phyloP scores from a whole-genome alignment of 2,113 vertebrate species.

The Psittacula cyanocephala region DNA sequence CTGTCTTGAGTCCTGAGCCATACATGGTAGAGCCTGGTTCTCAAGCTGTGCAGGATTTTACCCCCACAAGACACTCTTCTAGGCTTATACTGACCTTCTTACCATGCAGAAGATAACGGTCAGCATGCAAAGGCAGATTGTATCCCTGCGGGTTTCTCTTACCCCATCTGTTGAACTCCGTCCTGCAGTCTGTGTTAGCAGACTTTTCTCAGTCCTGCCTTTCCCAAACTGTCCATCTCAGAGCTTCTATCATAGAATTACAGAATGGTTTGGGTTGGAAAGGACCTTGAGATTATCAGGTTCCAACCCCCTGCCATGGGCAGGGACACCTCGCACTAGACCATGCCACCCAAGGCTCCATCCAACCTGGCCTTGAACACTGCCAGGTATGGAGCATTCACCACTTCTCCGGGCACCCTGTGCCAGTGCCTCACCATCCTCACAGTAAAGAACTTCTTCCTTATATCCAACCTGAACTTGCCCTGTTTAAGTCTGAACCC shows the following conservation, averaged over 20 bases:
- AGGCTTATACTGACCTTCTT: not conserved
- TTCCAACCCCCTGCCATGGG: too few species aligned
- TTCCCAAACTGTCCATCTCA: not conserved
- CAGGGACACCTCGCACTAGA: too few species aligned
- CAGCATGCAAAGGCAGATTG: not conserved
- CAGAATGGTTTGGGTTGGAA: too few species aligned
- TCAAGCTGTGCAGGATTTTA: not conserved
- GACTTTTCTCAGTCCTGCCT: not conserved
- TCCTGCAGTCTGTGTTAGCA: not conserved
- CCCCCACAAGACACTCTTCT: rapidly evolving
- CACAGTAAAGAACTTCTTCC: too few species aligned
- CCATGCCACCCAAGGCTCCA: too few species aligned
- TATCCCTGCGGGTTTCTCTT: rapidly evolving
- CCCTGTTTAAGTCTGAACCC: too few species aligned
- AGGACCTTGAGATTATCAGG: too few species aligned
- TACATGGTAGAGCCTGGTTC: not conserved
- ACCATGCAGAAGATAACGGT: not conserved
- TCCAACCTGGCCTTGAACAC: too few species aligned
- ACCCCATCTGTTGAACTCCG: not conserved
- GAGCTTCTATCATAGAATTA: not conserved
- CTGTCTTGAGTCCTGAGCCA: not conserved
- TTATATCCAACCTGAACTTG: too few species aligned
- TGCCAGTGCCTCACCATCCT: too few species aligned
- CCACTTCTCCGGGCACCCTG: too few species aligned
- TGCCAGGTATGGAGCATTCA: too few species aligned